Evolutionary conservation across 2,888 invertebrate species (phyloP).

Genomic region (Drosophila mettleri): DNA sequence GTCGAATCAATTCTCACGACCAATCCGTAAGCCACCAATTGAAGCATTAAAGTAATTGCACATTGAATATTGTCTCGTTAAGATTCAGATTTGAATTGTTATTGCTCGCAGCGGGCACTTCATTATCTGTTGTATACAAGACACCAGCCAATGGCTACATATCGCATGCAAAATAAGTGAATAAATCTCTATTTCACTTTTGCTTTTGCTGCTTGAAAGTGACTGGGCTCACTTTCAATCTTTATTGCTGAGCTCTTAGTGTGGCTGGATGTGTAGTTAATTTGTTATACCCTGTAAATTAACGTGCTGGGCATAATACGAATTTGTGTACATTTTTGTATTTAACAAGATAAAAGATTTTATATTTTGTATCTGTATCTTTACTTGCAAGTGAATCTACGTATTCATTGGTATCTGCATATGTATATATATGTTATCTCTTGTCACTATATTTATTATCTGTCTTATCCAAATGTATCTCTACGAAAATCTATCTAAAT

Average conservation of each 20-base stretch:
- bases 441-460: too few relatives aligned
- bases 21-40: constrained; percentile 17
- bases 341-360: too few relatives aligned
- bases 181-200: constrained; percentile 11
- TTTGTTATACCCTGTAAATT: background rate
- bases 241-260: constrained; percentile 1
- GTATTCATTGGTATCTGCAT: background rate
- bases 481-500: too few relatives aligned
- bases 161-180: constrained; percentile 7
- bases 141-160: background rate
- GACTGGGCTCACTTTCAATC: constrained; percentile 30
- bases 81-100: constrained; percentile 10
- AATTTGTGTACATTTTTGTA: too few relatives aligned
- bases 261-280: background rate
- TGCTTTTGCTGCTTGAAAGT: constrained; percentile 19
- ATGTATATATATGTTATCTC: background rate
- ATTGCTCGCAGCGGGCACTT: constrained; percentile 4
- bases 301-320: background rate
- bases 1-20: constrained; percentile 50
- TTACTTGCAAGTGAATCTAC: background rate
- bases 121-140: constrained; percentile 4
- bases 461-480: too few relatives aligned
- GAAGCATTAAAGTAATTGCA: constrained; percentile 26
- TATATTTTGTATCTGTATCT: too few relatives aligned
- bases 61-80: constrained; percentile 6